Percentiles rank a stretch among this genome's conserved stretches.
Evolutionary conservation across 2,888 invertebrate genomes (phyloP).

Genomic region (Lasioglossum zephyrum): DNA sequence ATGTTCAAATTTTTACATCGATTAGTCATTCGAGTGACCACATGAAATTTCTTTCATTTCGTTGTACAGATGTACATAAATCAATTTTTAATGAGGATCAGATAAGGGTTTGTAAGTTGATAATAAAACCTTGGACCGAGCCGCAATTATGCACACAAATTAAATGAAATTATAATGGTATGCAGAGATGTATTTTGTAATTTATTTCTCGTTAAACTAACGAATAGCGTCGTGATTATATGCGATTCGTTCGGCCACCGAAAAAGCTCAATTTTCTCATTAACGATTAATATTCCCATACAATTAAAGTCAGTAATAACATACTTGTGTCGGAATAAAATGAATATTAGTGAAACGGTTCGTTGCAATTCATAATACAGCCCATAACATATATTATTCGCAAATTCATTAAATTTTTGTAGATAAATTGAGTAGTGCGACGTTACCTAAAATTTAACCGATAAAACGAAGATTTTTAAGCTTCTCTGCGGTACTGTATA

Average conservation of each 20-base stretch:
- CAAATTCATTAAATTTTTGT: no score
- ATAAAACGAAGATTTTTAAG: no score
- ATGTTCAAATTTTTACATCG: not conserved
- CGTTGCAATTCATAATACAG: no score
- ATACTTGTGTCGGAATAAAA: not conserved
- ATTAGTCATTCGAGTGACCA: no score
- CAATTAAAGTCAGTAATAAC: not conserved
- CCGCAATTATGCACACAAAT: not conserved
- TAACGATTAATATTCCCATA: not conserved
- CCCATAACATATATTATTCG: no score
- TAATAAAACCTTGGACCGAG: not conserved
- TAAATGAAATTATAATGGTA: not conserved
- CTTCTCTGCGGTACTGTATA: no score
- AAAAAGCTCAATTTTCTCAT: not conserved
- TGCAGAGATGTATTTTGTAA: not conserved
- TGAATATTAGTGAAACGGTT: no score
- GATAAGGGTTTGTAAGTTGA: not conserved
- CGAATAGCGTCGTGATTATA: not conserved
- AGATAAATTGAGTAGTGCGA: no score
- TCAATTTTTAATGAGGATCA: not conserved
- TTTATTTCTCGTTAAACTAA: not conserved
- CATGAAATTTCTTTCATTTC: not conserved
- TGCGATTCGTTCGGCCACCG: not conserved
- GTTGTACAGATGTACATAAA: not conserved
- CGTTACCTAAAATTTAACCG: no score